Conservation (phyloP, 1,140 invertebrate species). For the Drosophila triauraria region DNA sequence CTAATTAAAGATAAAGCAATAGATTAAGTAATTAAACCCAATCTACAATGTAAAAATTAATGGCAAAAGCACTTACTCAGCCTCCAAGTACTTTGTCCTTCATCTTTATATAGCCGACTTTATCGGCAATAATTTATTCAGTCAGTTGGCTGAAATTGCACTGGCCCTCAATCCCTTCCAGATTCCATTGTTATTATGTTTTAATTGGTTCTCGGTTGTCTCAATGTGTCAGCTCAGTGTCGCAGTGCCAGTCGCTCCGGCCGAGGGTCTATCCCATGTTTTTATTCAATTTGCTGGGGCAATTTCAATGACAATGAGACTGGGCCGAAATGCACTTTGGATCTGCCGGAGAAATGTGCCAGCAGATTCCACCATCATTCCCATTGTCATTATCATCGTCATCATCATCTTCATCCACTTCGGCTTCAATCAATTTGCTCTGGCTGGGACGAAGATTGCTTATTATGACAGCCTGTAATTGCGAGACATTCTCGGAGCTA, state of each 20-base stretch:
- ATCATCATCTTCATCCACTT: conserved; percentile 8
- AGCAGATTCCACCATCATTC: conserved; percentile 2
- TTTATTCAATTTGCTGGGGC: conserved; percentile 76
- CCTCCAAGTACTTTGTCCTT: neutral
- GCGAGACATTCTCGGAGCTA: conserved; percentile 57
- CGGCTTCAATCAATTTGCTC: conserved; percentile 59
- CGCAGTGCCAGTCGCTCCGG: conserved; percentile 11
- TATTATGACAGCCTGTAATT: conserved; percentile 73
- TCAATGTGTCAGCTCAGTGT: conserved; percentile 51
- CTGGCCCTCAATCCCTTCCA: neutral
- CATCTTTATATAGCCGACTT: too few species aligned
- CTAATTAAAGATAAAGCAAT: neutral
- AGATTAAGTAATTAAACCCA: neutral
- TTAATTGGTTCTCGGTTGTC: conserved; percentile 70
- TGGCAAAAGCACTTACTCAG: neutral
- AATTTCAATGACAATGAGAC: conserved; percentile 63
- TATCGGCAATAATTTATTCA: conserved; percentile 10
- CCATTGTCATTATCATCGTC: neutral
- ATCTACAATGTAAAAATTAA: neutral
- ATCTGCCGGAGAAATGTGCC: conserved; percentile 3
- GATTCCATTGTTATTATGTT: conserved; percentile 62
- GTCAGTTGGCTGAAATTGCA: neutral
- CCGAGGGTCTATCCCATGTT: conserved; percentile 54
- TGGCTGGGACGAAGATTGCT: conserved; percentile 45
- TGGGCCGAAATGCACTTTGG: conserved; percentile 30